These are phyloP conservation scores for Lineus longissimus DNA, from an alignment of 1,140 invertebrate species.

Conservation along the genomic window DNA sequence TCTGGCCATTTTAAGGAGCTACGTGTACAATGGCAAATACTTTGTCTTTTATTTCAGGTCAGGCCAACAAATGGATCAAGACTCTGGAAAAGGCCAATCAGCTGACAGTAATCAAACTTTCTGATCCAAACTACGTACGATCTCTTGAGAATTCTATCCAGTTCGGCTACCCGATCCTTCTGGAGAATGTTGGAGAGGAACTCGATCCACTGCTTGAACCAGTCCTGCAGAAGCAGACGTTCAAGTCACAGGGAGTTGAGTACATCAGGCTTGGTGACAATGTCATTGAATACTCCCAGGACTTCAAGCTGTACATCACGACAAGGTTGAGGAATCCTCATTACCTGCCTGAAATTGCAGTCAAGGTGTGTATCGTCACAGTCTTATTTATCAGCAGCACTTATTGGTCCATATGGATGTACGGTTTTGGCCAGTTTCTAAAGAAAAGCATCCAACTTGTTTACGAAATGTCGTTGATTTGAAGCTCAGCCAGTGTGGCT, in stretches of 20 bases:
- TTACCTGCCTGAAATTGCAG: conserved; percentile 54
- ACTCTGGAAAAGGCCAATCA: conserved; percentile 69
- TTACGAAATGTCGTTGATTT: too few species aligned
- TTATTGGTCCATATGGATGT: too few species aligned
- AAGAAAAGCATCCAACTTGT: too few species aligned
- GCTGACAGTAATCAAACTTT: conserved; percentile 49
- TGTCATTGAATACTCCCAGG: conserved; percentile 50
- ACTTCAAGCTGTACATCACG: conserved; percentile 54
- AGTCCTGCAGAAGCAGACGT: conserved; percentile 52
- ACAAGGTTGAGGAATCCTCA: conserved; percentile 54
- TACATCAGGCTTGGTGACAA: conserved; percentile 53
- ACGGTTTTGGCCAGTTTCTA: too few species aligned
- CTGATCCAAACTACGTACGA: conserved; percentile 51
- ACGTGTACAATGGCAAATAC: too few species aligned
- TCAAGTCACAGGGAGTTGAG: conserved; percentile 53
- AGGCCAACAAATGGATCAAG: conserved; percentile 78
- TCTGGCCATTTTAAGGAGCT: too few species aligned
- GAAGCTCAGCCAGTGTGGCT: too few species aligned
- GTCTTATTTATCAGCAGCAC: too few species aligned
- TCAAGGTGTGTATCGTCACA: conserved; percentile 47
- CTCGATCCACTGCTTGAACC: conserved; percentile 53
- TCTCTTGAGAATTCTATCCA: conserved; percentile 53
- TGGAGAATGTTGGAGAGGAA: conserved; percentile 55
- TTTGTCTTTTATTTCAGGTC: conserved; percentile 42
- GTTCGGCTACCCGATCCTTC: conserved; percentile 53